phyloP scores from a whole-genome alignment of 2,113 vertebrate genomes.

The Rhipidura dahli region DNA sequence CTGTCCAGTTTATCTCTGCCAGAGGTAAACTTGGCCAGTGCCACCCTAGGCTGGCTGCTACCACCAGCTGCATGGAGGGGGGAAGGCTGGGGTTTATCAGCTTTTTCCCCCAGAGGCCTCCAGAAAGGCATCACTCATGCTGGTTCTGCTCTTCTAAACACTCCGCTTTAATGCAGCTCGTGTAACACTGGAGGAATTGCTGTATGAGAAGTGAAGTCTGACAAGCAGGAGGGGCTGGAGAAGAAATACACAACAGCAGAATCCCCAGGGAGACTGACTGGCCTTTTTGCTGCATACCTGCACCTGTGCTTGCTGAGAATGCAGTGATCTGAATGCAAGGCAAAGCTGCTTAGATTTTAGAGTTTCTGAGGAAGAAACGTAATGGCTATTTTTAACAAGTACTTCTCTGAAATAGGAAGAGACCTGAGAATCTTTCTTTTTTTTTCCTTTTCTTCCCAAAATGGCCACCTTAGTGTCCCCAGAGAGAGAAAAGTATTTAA shows the following conservation, averaged over 20 bases:
- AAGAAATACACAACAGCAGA: neutral
- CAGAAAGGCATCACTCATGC: neutral
- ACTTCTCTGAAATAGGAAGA: neutral
- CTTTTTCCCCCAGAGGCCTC: neutral
- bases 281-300: neutral
- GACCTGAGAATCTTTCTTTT: neutral
- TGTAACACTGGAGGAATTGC: neutral
- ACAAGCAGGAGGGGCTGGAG: neutral
- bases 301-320: neutral
- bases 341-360: neutral
- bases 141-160: neutral
- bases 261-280: neutral
- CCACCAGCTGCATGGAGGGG: fast-evolving
- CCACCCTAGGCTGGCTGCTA: neutral
- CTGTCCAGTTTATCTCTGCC: neutral
- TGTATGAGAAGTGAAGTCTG: neutral
- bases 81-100: neutral
- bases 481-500: neutral
- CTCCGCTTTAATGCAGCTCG: neutral
- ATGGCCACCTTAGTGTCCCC: neutral
- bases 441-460: neutral
- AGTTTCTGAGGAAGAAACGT: neutral
- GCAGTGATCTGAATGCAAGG: neutral
- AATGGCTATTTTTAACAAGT: neutral
- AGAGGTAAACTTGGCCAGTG: neutral